Conservation (phyloP, 2,113 vertebrate genomes). For the Laticauda colubrina region DNA sequence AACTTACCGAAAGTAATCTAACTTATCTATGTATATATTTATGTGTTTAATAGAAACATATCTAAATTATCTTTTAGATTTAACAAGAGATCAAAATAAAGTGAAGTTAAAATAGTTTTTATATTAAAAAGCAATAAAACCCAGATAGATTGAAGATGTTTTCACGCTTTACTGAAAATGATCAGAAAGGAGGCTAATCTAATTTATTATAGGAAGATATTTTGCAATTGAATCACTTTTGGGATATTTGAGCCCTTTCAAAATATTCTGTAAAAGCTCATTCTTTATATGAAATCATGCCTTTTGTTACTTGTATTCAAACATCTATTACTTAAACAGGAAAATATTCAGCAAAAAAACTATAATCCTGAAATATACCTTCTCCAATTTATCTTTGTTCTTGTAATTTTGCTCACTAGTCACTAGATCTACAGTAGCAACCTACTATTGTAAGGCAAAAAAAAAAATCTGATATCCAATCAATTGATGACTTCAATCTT, state of each 20-base stretch:
- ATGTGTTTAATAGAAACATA: background rate
- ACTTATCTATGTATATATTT: background rate
- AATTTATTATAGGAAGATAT: background rate
- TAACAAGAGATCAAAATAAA: background rate
- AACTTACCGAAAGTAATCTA: background rate
- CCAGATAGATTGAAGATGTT: background rate
- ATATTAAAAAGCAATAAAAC: background rate
- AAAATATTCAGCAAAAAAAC: background rate
- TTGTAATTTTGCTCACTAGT: background rate
- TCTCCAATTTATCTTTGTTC: background rate
- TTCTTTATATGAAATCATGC: background rate
- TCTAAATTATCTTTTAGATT: background rate
- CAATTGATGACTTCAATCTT: background rate
- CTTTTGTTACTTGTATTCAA: background rate
- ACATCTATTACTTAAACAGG: background rate
- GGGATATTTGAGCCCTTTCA: background rate
- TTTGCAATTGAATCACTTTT: background rate
- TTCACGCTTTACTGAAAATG: background rate
- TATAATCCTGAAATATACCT: background rate
- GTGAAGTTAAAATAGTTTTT: background rate
- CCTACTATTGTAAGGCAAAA: background rate
- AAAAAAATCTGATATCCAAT: background rate
- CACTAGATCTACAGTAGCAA: background rate
- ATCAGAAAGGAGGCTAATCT: background rate
- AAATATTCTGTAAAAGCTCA: background rate